These are phyloP conservation scores for Trididemnum nubilum DNA, from an alignment of 23 tunicate species.

Conservation along the genomic window DNA sequence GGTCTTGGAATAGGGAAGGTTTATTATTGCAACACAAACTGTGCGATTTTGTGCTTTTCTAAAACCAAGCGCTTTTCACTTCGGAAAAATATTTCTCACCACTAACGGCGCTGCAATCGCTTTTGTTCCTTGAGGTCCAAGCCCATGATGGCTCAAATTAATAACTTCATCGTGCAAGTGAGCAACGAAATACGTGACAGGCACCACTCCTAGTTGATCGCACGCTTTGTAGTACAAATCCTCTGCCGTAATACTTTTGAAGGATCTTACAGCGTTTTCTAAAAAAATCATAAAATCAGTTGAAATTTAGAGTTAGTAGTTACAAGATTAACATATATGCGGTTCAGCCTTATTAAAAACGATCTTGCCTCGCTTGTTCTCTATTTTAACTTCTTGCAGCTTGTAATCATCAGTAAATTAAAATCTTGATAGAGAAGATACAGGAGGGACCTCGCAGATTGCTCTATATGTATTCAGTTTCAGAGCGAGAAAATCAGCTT, in stretches of 20 bases:
- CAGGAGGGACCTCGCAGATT: no score
- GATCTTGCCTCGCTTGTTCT: not conserved
- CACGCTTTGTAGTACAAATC: slow-evolving; percentile 73
- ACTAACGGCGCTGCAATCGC: slow-evolving; percentile 87
- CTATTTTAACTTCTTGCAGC: not conserved
- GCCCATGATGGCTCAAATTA: slow-evolving; percentile 81
- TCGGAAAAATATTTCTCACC: slow-evolving; percentile 67
- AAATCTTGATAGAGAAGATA: no score
- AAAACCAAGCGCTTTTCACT: no score
- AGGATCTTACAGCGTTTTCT: slow-evolving; percentile 41
- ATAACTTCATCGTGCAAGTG: slow-evolving; percentile 48
- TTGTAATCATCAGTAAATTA: no score
- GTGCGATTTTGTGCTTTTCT: no score
- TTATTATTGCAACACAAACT: no score
- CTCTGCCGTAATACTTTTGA: slow-evolving; percentile 51
- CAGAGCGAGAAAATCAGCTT: no score
- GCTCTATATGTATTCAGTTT: no score
- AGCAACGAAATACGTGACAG: slow-evolving; percentile 66
- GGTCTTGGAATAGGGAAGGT: no score
- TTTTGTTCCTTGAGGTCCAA: slow-evolving; percentile 79
- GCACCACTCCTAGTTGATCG: slow-evolving; percentile 72
- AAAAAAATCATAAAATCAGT: not conserved
- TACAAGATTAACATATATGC: not conserved
- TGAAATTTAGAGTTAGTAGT: no score
- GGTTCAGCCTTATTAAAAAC: not conserved